Percentiles rank a stretch among this genome's conserved stretches.
Evolutionary conservation across 1,140 invertebrate genomes (phyloP).

Genomic region (Protaetia brevitarsis): DNA sequence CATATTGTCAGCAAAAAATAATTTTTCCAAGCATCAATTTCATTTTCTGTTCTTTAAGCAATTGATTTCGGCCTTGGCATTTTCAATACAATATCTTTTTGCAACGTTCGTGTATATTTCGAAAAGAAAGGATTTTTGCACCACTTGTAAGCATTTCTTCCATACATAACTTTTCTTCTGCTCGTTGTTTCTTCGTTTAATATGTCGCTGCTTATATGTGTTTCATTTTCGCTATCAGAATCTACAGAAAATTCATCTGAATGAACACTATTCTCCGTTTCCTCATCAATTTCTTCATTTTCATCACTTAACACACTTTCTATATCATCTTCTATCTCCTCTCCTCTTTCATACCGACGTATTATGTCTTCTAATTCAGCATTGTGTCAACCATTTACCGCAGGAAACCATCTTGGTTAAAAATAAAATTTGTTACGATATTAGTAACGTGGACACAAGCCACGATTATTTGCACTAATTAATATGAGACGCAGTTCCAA

Average conservation of each 20-base stretch:
- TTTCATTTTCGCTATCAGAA: too few species aligned
- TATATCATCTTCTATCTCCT: neutral
- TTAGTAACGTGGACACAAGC: too few species aligned
- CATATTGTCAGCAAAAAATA: neutral
- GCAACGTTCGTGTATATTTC: neutral
- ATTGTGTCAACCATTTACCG: too few species aligned
- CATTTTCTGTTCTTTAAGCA: slow-evolving; percentile 1
- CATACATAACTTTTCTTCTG: neutral
- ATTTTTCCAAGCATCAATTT: neutral
- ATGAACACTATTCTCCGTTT: too few species aligned
- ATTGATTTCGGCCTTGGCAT: neutral
- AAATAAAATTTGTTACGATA: too few species aligned
- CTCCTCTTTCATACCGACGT: neutral
- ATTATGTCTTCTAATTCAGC: neutral
- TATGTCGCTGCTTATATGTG: too few species aligned
- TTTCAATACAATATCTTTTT: neutral
- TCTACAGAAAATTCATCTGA: too few species aligned
- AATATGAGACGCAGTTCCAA: too few species aligned
- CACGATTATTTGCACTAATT: too few species aligned
- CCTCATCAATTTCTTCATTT: neutral
- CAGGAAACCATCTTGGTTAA: too few species aligned
- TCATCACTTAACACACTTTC: neutral
- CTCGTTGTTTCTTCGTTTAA: too few species aligned
- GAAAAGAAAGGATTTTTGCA: neutral
- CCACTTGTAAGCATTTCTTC: neutral